Percentiles rank a stretch among this genome's conserved stretches.
phyloP scores from a whole-genome alignment of 2,888 invertebrate species.

The Octodonta nipae region DNA sequence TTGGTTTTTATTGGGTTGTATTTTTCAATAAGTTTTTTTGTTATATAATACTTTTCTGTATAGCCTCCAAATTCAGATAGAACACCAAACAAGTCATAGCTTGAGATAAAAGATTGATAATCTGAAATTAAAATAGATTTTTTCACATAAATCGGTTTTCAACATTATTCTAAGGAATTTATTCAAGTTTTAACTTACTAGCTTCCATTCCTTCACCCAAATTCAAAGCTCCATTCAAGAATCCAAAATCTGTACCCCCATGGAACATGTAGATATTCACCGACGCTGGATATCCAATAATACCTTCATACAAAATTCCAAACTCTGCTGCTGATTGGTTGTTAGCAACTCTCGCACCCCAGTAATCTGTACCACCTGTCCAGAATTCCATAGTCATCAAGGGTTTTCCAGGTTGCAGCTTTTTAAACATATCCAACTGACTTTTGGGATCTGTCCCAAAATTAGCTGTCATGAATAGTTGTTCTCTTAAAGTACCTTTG shows the following conservation, averaged over 20 bases:
- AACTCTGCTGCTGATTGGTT: constrained; percentile 20
- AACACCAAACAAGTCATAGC: constrained; percentile 65
- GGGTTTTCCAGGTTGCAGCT: constrained; percentile 39
- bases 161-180: constrained; percentile 3
- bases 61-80: constrained; percentile 80
- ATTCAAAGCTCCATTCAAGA: constrained; percentile 28
- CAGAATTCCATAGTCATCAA: constrained; percentile 47
- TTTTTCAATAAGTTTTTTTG: constrained; percentile 42
- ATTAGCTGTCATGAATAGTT: constrained; percentile 40
- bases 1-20: constrained; percentile 27
- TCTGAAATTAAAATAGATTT: constrained; percentile 17
- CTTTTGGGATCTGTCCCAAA: constrained; percentile 34
- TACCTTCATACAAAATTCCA: constrained; percentile 19
- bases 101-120: constrained; percentile 32
- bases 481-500: constrained; percentile 19
- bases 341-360: constrained; percentile 31
- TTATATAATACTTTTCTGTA: constrained; percentile 63
- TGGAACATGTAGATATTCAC: constrained; percentile 87
- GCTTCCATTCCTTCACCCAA: constrained; percentile 9
- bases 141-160: constrained; percentile 1
- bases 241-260: constrained; percentile 78
- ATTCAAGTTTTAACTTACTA: constrained; percentile 9
- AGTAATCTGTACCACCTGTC: constrained; percentile 50
- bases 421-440: constrained; percentile 33
- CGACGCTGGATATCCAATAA: constrained; percentile 30